A percentile compares a stretch with the other conserved stretches of the same genome.
These are phyloP conservation scores for Chaetophractus vellerosus DNA, from an alignment of 2,797 vertebrate species.

Conservation along the genomic window DNA sequence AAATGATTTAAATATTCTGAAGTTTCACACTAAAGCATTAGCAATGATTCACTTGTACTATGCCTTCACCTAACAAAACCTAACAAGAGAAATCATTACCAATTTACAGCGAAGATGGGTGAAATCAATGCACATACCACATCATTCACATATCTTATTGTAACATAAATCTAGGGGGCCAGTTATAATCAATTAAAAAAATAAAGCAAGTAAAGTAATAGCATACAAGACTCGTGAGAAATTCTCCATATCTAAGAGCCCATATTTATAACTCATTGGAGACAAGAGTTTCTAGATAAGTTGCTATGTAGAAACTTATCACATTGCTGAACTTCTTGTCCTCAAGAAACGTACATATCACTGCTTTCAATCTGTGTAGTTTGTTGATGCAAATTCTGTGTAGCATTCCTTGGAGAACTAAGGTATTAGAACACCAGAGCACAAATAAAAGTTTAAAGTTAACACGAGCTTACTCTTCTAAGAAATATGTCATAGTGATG, in stretches of 20 bases:
- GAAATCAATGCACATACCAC: too few relatives aligned
- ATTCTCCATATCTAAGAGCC: neutral
- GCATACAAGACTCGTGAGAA: too few relatives aligned
- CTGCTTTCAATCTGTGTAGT: neutral
- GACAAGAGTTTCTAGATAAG: neutral
- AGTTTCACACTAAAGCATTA: too few relatives aligned
- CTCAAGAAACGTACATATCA: neutral
- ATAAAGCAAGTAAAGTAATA: too few relatives aligned
- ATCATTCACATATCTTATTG: too few relatives aligned
- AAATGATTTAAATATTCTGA: too few relatives aligned
- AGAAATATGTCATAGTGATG: neutral
- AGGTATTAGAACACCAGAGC: neutral
- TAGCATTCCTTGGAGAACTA: neutral
- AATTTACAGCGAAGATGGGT: too few relatives aligned
- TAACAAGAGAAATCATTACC: too few relatives aligned
- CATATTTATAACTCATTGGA: slow-evolving; percentile 17
- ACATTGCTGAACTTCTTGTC: neutral
- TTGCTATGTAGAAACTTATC: neutral
- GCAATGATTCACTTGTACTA: too few relatives aligned
- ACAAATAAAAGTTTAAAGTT: neutral
- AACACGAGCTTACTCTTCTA: neutral
- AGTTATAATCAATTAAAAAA: too few relatives aligned
- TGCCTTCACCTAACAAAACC: too few relatives aligned
- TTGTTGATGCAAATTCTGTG: neutral
- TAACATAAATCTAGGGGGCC: too few relatives aligned